These are phyloP conservation scores for Heterotilapia buettikoferi DNA, from an alignment of 2,113 vertebrate genomes.

Conservation along the genomic window DNA sequence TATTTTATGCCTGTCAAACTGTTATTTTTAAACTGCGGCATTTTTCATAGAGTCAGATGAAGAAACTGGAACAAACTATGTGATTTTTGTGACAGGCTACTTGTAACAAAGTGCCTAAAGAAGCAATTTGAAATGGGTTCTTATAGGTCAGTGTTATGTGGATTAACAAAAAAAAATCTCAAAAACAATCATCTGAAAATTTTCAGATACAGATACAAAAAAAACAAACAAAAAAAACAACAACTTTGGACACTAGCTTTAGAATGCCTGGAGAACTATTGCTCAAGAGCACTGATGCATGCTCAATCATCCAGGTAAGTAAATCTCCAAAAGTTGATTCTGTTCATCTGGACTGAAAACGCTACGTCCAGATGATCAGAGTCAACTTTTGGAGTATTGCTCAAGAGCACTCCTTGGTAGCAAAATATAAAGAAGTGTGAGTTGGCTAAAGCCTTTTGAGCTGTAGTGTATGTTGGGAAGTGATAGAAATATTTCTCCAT, in stretches of 20 bases:
- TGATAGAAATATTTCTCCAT: neutral
- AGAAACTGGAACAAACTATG: neutral
- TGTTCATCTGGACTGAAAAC: neutral
- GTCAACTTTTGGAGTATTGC: neutral
- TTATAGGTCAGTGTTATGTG: neutral
- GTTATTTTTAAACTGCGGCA: neutral
- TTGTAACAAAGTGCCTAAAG: neutral
- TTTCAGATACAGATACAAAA: neutral
- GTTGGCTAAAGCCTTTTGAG: neutral
- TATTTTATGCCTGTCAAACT: neutral
- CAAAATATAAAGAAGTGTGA: neutral
- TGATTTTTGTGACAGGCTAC: neutral
- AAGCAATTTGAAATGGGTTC: accelerated
- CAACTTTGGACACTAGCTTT: neutral
- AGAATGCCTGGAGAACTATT: neutral
- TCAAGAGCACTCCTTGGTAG: accelerated
- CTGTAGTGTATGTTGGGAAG: neutral
- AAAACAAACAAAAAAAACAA: neutral
- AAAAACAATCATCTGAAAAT: neutral
- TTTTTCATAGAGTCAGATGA: accelerated
- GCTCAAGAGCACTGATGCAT: neutral
- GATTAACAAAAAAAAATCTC: neutral
- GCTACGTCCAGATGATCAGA: neutral
- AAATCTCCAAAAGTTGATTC: neutral
- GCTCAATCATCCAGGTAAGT: neutral